A percentile compares a stretch with the other conserved stretches of the same genome.
phyloP scores from a whole-genome alignment of 2,888 invertebrate species.

The Aspidapion aeneum region DNA sequence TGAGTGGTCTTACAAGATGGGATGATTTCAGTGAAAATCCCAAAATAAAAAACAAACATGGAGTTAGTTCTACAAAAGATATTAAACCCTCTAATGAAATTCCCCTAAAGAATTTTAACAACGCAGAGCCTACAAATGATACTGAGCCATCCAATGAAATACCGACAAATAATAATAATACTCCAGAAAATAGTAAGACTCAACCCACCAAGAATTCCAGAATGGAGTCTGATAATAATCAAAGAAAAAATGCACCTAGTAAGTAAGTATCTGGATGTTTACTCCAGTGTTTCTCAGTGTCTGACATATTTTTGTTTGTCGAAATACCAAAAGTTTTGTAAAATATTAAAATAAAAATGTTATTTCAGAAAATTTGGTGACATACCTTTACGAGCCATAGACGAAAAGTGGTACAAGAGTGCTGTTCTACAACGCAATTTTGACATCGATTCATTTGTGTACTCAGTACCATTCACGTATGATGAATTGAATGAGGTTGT shows the following conservation, averaged over 20 bases:
- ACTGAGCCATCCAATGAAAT: neutral
- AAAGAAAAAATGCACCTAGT: too few species aligned
- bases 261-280: too few species aligned
- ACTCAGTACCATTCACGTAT: constrained; percentile 63
- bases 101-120: too few species aligned
- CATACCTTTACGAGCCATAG: constrained; percentile 70
- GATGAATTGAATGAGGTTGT: constrained; percentile 52
- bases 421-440: constrained; percentile 82
- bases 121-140: too few species aligned
- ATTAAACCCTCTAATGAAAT: neutral
- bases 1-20: constrained; percentile 88
- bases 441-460: constrained; percentile 73
- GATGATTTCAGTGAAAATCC: constrained; percentile 61
- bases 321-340: too few species aligned
- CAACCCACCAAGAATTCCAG: too few species aligned
- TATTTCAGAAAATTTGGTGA: constrained; percentile 68
- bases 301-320: too few species aligned
- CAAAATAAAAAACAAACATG: neutral
- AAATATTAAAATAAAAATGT: too few species aligned
- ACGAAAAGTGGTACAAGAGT: constrained; percentile 89
- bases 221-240: too few species aligned
- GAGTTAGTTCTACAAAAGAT: too few species aligned
- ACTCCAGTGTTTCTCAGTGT: too few species aligned
- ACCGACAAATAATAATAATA: neutral
- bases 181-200: neutral